Evolutionary conservation across 2,888 invertebrate genomes (phyloP), one percentile per base, ranked within the genome.

Genomic region (Penaeus monodon): DNA sequence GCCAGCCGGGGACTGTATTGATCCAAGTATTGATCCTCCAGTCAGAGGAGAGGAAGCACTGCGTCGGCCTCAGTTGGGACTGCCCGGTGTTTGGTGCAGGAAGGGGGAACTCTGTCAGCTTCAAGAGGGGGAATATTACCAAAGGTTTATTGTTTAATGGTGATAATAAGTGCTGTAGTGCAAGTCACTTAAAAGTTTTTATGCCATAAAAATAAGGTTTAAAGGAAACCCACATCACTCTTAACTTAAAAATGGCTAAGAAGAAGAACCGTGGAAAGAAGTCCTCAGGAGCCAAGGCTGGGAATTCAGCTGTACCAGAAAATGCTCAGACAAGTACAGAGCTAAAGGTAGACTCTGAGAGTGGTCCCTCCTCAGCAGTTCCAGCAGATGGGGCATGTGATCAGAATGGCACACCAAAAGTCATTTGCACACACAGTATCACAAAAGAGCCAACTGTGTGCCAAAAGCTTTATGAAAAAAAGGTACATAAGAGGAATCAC

Each of bases 241-340:
- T 22, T 38, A 8, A 3, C 14, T 6, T 70, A 64, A 68, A 70
- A 70, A 86, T 86, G 86, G 86, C 86, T 27, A 81, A 82, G 82
- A 86, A 86, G 76, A 81, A 81, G 82, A 86, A 86, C 63, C 86
- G 86, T 64, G 86, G 86, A 22, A 86, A 82, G 76, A 86, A 86
- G 70, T 44, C 85, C 17, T 44, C 66, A 57, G 84, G 84, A 24
- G 64, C 66, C 27, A 85, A 85, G 57, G 22, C 85, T 33, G 70
- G 79, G 49, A 79, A 20, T 79, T 44, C 78, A 63, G 49, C 74
- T 80, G 80, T 70, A 24, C 73, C 70, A 29, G 86, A 76, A 27
- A 81, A 81, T 64, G 68, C 38, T 81, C 66, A 63, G 33, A 80
- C 65, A 33, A n/a, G 22, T 44, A 22, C 73, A 27, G 2, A 33